Conservation (phyloP, 1,140 invertebrate genomes). For the Hetaerina americana region DNA sequence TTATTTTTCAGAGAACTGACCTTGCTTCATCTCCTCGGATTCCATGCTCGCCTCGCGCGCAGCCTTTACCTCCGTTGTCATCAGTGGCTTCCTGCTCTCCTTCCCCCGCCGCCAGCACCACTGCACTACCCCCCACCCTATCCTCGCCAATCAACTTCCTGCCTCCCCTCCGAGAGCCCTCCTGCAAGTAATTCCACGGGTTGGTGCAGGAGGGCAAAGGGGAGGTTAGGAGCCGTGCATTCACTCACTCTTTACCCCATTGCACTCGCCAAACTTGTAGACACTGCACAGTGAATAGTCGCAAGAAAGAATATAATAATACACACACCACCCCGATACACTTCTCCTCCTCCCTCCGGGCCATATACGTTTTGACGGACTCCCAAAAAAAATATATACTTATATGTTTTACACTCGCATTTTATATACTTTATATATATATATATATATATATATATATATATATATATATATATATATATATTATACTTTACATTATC, state of each 20-base stretch:
- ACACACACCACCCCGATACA: neutral
- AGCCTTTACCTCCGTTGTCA: neutral
- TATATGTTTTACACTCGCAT: too few species aligned
- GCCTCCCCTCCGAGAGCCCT: neutral
- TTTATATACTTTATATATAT: too few species aligned
- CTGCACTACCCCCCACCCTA: neutral
- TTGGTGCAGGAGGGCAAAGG: neutral
- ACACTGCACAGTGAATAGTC: neutral
- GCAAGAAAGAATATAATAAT: neutral
- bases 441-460: too few species aligned
- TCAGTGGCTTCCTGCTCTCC: neutral
- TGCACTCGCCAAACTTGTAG: neutral
- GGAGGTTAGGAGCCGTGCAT: neutral
- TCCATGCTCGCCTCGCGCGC: too few species aligned
- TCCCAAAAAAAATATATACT: neutral
- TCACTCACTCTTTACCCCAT: neutral
- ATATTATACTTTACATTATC: too few species aligned
- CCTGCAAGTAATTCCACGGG: neutral
- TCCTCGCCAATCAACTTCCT: too few species aligned
- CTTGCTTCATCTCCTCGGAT: neutral
- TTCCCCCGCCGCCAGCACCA: neutral
- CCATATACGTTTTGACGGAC: neutral
- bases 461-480: neutral
- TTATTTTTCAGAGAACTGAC: neutral
- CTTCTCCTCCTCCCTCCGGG: too few species aligned